phyloP scores from a whole-genome alignment of 2,888 invertebrate species.

The Hemaris fuciformis region DNA sequence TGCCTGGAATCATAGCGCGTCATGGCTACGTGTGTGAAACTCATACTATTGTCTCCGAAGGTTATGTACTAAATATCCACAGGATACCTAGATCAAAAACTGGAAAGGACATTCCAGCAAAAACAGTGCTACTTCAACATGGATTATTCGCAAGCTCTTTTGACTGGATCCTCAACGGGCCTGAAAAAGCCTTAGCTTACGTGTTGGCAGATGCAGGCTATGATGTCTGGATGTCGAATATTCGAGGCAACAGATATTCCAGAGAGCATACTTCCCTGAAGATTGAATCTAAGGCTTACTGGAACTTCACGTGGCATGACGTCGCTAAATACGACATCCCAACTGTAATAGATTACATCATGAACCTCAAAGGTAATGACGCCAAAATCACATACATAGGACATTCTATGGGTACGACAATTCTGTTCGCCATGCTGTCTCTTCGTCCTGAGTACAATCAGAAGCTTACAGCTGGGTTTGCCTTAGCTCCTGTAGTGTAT shows the following conservation, averaged over 20 bases:
- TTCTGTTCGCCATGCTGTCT: slow-evolving; percentile 86
- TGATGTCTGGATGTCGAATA: slow-evolving; percentile 92
- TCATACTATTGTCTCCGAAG: slow-evolving; percentile 88
- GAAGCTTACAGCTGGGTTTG: slow-evolving; percentile 83
- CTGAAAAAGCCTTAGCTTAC: slow-evolving; percentile 84
- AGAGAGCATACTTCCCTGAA: slow-evolving; percentile 82
- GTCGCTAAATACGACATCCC: slow-evolving; percentile 94
- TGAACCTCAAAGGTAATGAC: slow-evolving; percentile 48
- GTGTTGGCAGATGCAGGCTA: slow-evolving; percentile 86
- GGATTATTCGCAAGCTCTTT: slow-evolving; percentile 90
- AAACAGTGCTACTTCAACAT: slow-evolving; percentile 87
- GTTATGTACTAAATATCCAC: slow-evolving; percentile 90
- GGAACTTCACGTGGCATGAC: slow-evolving; percentile 93
- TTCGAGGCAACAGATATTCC: slow-evolving; percentile 89
- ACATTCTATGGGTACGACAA: slow-evolving; percentile 95
- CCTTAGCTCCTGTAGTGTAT: slow-evolving; percentile 86
- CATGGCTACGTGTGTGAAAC: slow-evolving; percentile 87
- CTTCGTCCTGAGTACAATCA: slow-evolving; percentile 85
- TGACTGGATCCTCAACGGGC: slow-evolving; percentile 89
- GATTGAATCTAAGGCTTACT: slow-evolving; percentile 83
- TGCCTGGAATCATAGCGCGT: slow-evolving; percentile 62
- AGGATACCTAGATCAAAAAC: slow-evolving; percentile 85
- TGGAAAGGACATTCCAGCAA: slow-evolving; percentile 41
- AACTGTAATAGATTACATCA: slow-evolving; percentile 86
- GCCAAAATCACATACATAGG: slow-evolving; percentile 86